Evolutionary conservation across 2,113 vertebrate species (phyloP).

Genomic region (Rousettus leschenaultii): DNA sequence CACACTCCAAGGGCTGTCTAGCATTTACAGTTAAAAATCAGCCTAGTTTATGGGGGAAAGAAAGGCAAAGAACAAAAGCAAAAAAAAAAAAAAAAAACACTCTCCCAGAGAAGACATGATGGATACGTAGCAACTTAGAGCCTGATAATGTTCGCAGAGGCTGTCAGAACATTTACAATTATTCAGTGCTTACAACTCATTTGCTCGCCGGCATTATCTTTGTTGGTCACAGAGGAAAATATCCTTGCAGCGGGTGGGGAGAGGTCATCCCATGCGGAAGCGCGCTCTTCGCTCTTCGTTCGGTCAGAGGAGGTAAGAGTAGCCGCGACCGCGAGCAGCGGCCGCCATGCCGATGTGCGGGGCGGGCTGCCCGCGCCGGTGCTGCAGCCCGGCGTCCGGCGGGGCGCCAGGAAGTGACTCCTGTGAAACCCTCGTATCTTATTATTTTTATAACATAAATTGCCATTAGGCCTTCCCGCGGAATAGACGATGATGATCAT

Average conservation of each 20-base stretch:
- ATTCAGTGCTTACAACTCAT: slow-evolving; percentile 41
- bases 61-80: background rate
- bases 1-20: background rate
- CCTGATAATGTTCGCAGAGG: slow-evolving; percentile 51
- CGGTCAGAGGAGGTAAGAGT: background rate
- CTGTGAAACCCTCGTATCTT: slow-evolving; percentile 71
- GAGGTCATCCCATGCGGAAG: slow-evolving; percentile 48
- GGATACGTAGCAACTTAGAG: slow-evolving; percentile 41
- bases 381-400: background rate
- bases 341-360: background rate
- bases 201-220: slow-evolving; percentile 52
- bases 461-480: slow-evolving; percentile 73
- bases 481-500: slow-evolving; percentile 83
- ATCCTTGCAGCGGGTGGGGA: slow-evolving; percentile 40
- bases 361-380: background rate
- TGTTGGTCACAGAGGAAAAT: background rate
- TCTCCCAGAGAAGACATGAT: slow-evolving; percentile 50
- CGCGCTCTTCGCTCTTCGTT: slow-evolving; percentile 4
- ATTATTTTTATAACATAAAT: slow-evolving; percentile 79
- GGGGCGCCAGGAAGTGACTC: slow-evolving; percentile 55
- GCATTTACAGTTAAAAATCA: slow-evolving; percentile 35
- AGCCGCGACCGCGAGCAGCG: background rate
- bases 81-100: background rate
- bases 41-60: background rate
- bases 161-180: slow-evolving; percentile 41